These are phyloP conservation scores for Pipa parva DNA, from an alignment of 2,113 vertebrate species.

Conservation along the genomic window DNA sequence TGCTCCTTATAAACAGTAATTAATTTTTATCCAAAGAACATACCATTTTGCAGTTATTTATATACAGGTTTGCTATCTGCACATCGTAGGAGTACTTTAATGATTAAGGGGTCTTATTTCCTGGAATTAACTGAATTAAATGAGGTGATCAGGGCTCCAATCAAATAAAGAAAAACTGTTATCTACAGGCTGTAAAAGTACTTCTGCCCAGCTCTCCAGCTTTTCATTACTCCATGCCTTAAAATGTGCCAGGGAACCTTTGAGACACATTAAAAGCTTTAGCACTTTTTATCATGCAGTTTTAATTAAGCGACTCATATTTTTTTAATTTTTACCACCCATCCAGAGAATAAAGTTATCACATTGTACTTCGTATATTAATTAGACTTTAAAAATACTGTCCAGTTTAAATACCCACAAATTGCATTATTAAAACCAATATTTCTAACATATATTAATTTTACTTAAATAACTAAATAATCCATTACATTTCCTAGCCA, in stretches of 20 bases:
- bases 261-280: conserved; percentile 41
- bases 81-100: background rate
- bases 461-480: background rate
- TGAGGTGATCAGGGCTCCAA: conserved; percentile 22
- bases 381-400: conserved; percentile 34
- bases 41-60: background rate
- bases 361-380: conserved; percentile 33
- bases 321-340: conserved; percentile 34
- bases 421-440: conserved; percentile 13
- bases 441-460: conserved; percentile 5
- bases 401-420: conserved; percentile 32
- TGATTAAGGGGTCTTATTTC: conserved; percentile 26
- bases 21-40: background rate
- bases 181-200: conserved; percentile 18
- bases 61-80: background rate
- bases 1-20: too few species aligned
- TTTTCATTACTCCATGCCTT: conserved; percentile 34
- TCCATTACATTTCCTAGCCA: conserved; percentile 1
- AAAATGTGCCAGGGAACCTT: conserved; percentile 36
- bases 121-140: conserved; percentile 30
- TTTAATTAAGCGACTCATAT: conserved; percentile 40
- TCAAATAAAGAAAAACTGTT: conserved; percentile 26
- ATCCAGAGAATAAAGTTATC: conserved; percentile 33
- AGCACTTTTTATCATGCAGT: conserved; percentile 38
- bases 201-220: conserved; percentile 36